phyloP scores from a whole-genome alignment of 2,797 vertebrate genomes.

The Cetoscarus ocellatus region DNA sequence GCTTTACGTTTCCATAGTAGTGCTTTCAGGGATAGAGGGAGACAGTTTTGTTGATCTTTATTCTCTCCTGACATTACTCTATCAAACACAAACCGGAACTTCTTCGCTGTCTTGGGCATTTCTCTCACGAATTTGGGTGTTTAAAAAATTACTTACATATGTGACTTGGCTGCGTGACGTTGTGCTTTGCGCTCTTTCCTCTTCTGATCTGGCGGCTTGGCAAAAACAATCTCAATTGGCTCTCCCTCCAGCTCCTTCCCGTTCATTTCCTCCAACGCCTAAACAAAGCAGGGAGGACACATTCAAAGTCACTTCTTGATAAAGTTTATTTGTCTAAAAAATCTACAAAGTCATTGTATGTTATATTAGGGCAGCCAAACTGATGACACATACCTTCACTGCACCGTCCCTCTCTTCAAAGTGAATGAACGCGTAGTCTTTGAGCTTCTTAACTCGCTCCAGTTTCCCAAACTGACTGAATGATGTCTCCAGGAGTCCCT shows the following conservation, averaged over 20 bases:
- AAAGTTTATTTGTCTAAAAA: no score
- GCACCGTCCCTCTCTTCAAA: constrained; percentile 95
- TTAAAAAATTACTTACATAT: constrained; percentile 87
- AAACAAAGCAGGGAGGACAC: constrained; percentile 53
- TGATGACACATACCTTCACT: constrained; percentile 88
- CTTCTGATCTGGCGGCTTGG: constrained; percentile 98
- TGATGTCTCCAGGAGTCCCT: constrained; percentile 94
- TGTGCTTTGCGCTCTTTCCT: constrained; percentile 97
- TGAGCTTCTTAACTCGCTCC: constrained; percentile 96
- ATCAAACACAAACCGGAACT: no score
- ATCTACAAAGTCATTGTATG: no score
- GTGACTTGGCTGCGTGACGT: constrained; percentile 95
- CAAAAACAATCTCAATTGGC: constrained; percentile 96
- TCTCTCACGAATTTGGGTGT: no score
- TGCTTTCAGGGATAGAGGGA: no score
- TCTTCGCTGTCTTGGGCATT: no score
- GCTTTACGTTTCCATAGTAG: no score
- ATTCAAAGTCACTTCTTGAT: no score
- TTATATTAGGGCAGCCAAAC: no score
- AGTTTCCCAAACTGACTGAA: constrained; percentile 95
- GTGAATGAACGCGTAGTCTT: constrained; percentile 98
- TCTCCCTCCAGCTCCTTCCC: constrained; percentile 97
- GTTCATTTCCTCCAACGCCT: constrained; percentile 98
- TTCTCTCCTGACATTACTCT: no score
- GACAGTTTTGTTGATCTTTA: no score